Percentiles rank a stretch among this genome's conserved stretches.
Evolutionary conservation across 2,113 vertebrate species (phyloP).

Genomic region (Melanostigma gelatinosum): DNA sequence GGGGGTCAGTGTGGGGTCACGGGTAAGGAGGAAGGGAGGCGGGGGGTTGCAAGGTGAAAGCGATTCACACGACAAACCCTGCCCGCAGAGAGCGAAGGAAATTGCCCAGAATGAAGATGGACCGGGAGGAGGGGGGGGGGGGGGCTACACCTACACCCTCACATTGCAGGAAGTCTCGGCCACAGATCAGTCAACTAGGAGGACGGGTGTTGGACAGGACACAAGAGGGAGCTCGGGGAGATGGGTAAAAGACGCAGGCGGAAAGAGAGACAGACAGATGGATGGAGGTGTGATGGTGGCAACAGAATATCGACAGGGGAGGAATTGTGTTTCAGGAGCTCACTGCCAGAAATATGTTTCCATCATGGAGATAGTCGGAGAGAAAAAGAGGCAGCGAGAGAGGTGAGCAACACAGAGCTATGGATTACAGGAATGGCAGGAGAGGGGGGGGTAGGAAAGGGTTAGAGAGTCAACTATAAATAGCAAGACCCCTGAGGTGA

Average conservation of each 20-base stretch:
- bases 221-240: conserved; percentile 25
- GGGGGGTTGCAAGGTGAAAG: conserved; percentile 40
- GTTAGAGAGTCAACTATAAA: conserved; percentile 65
- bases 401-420: conserved; percentile 19
- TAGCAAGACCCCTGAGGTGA: conserved; percentile 51
- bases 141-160: not conserved
- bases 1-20: not conserved
- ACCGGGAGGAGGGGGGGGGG: conserved; percentile 35
- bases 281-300: conserved; percentile 62
- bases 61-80: conserved; percentile 65
- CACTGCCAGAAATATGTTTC: conserved; percentile 61
- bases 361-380: conserved; percentile 48
- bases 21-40: conserved; percentile 11
- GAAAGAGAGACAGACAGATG: conserved; percentile 64
- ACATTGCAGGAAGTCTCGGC: conserved; percentile 55
- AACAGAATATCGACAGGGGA: conserved; percentile 66
- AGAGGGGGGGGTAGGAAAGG: conserved; percentile 37
- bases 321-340: conserved; percentile 67
- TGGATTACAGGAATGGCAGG: conserved; percentile 21
- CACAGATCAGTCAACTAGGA: conserved; percentile 62
- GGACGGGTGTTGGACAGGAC: conserved; percentile 59
- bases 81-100: conserved; percentile 62
- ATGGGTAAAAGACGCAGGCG: conserved; percentile 43
- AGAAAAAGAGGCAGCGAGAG: not conserved
- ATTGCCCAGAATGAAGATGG: conserved; percentile 74